Conservation (phyloP, 2,888 invertebrate species). For the Seira ritae region DNA sequence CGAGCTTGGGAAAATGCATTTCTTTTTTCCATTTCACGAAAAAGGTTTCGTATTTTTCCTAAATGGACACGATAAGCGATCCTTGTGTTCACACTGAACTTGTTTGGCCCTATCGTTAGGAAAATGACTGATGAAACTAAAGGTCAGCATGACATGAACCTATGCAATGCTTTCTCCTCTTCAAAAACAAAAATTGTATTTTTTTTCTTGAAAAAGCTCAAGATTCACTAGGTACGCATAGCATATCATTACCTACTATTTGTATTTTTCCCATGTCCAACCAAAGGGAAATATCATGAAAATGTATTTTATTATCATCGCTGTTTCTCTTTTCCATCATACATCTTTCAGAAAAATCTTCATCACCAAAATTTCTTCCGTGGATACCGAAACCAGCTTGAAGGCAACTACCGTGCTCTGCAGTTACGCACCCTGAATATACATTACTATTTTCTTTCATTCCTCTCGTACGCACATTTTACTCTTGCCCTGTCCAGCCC, state of each 20-base stretch:
- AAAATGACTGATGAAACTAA: conserved; percentile 60
- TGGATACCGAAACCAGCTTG: not conserved
- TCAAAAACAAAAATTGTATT: not conserved
- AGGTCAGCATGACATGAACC: conserved; percentile 38
- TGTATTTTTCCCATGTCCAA: not conserved
- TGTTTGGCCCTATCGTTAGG: conserved; percentile 35
- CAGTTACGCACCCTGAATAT: conserved; percentile 5
- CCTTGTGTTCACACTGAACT: not conserved
- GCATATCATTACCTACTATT: too few relatives aligned
- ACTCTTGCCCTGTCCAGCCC: conserved; percentile 2
- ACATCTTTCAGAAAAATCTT: conserved; percentile 6
- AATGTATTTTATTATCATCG: conserved; percentile 42
- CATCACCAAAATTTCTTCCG: too few relatives aligned
- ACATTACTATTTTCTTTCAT: conserved; percentile 10
- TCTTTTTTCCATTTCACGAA: not conserved
- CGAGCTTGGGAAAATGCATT: conserved; percentile 31
- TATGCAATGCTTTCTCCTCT: not conserved
- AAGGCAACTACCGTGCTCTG: not conserved
- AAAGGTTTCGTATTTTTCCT: not conserved
- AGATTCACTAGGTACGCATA: too few relatives aligned
- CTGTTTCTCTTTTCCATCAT: conserved; percentile 8
- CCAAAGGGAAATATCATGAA: conserved; percentile 37
- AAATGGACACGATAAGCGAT: conserved; percentile 7
- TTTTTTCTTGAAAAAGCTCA: not conserved
- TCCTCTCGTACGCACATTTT: not conserved